Conservation (phyloP, 2,113 vertebrate species). For the Phrynocephalus versicolor region DNA sequence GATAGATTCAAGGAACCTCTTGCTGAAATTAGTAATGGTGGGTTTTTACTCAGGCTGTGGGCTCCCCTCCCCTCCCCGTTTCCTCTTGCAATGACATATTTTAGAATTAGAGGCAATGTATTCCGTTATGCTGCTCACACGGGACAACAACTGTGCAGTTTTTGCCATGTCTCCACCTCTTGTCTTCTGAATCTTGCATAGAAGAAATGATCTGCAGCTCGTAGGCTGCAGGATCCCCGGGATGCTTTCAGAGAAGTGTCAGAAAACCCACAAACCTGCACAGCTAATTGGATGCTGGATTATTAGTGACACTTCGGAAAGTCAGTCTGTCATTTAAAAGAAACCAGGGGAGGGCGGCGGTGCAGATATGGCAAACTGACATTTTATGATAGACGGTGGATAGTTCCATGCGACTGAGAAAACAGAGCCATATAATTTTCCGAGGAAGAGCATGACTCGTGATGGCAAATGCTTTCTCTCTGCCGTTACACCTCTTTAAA, state of each 20-base stretch:
- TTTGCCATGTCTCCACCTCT: constrained; percentile 48
- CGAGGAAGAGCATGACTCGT: fast-evolving
- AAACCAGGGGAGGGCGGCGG: constrained; percentile 44
- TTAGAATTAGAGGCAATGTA: constrained; percentile 65
- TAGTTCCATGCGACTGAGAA: neutral
- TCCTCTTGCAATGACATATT: constrained; percentile 61
- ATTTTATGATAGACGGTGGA: constrained; percentile 44
- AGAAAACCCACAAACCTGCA: constrained; percentile 58
- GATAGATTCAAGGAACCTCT: constrained; percentile 55
- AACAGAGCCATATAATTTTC: constrained; percentile 46
- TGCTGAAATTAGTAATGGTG: constrained; percentile 60
- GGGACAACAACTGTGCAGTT: constrained; percentile 63
- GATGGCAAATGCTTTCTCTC: constrained; percentile 26
- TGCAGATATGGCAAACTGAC: constrained; percentile 57
- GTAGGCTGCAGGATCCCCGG: constrained; percentile 68
- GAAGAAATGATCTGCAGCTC: constrained; percentile 57
- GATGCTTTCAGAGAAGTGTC: constrained; percentile 66
- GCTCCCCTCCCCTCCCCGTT: constrained; percentile 42
- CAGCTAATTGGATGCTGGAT: constrained; percentile 63
- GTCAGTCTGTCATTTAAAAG: constrained; percentile 60
- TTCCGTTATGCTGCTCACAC: constrained; percentile 69
- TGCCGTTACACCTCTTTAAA: neutral
- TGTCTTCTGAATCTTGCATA: constrained; percentile 58
- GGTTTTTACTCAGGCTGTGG: constrained; percentile 61
- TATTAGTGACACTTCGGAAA: constrained; percentile 67